Evolutionary conservation across 2,888 invertebrate genomes (phyloP).

Genomic region (Eucera pruinosa): DNA sequence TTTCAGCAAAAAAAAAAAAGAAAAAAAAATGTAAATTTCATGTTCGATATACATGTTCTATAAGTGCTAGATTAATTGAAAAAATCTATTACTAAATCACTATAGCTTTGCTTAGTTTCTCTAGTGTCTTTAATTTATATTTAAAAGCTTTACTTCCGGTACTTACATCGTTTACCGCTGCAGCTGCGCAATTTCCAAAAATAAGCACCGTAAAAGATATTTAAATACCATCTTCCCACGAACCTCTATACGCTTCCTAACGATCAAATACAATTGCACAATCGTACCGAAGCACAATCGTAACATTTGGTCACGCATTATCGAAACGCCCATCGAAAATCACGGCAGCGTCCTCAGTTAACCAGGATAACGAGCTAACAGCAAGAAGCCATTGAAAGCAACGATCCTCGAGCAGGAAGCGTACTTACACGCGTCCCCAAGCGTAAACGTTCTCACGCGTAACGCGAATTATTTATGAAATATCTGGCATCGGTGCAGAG

Average conservation of each 20-base stretch:
- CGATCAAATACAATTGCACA: too few relatives aligned
- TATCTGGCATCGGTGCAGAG: slow-evolving; percentile 39
- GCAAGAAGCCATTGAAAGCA: slow-evolving; percentile 5
- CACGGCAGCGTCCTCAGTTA: background rate
- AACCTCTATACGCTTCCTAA: background rate
- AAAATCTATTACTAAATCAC: too few relatives aligned
- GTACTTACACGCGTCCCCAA: background rate
- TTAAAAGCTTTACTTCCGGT: too few relatives aligned
- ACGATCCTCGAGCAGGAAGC: background rate
- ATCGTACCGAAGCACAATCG: background rate
- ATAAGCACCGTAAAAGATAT: background rate
- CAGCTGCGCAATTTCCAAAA: too few relatives aligned
- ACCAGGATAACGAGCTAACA: background rate
- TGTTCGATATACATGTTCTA: too few relatives aligned
- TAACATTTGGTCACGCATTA: background rate
- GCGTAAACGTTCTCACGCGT: slow-evolving; percentile 35
- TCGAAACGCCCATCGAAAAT: slow-evolving; percentile 15
- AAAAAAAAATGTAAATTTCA: too few relatives aligned
- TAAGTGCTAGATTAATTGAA: too few relatives aligned
- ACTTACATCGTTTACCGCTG: too few relatives aligned
- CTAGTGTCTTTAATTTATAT: too few relatives aligned
- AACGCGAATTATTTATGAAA: slow-evolving; percentile 54
- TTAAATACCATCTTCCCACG: too few relatives aligned
- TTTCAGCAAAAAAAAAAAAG: too few relatives aligned
- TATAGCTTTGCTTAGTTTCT: too few relatives aligned